Evolutionary conservation across 1,140 invertebrate species (phyloP).

Genomic region (Musca domestica): DNA sequence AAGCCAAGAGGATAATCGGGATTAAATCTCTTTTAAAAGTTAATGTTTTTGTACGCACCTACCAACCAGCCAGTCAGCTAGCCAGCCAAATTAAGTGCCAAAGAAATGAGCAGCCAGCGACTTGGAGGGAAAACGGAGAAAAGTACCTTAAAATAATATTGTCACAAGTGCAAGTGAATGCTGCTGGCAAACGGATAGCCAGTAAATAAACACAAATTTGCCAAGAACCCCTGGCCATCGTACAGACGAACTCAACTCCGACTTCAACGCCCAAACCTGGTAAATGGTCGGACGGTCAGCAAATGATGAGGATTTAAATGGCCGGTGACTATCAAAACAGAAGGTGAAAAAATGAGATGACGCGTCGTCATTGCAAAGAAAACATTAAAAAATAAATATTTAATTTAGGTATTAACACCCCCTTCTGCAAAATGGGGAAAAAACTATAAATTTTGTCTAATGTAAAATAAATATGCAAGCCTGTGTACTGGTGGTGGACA

Average conservation of each 20-base stretch:
- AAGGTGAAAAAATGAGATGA: constrained; percentile 1
- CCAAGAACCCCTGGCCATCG: not conserved
- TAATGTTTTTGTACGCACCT: constrained; percentile 32
- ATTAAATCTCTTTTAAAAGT: constrained; percentile 33
- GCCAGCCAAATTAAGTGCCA: not conserved
- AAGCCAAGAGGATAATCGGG: constrained; percentile 31
- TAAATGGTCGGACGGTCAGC: not conserved
- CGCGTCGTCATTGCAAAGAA: constrained; percentile 15
- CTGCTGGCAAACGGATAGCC: constrained; percentile 4
- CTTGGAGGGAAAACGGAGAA: not conserved
- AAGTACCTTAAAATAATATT: constrained; percentile 27
- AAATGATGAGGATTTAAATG: constrained; percentile 19
- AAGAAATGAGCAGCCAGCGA: not conserved
- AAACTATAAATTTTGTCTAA: not conserved
- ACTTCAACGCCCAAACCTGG: not conserved
- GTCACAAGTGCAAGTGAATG: constrained; percentile 22
- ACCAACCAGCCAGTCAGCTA: constrained; percentile 16
- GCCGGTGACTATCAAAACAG: not conserved
- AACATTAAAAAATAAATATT: constrained; percentile 17
- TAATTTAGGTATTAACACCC: constrained; percentile 8
- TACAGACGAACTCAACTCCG: too few relatives aligned
- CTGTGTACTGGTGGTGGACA: too few relatives aligned
- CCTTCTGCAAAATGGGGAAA: not conserved
- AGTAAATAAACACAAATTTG: constrained; percentile 11
- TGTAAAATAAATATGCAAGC: not conserved